These are phyloP conservation scores for Mythimna lalbum DNA, from an alignment of 2,888 invertebrate species.

Conservation along the genomic window DNA sequence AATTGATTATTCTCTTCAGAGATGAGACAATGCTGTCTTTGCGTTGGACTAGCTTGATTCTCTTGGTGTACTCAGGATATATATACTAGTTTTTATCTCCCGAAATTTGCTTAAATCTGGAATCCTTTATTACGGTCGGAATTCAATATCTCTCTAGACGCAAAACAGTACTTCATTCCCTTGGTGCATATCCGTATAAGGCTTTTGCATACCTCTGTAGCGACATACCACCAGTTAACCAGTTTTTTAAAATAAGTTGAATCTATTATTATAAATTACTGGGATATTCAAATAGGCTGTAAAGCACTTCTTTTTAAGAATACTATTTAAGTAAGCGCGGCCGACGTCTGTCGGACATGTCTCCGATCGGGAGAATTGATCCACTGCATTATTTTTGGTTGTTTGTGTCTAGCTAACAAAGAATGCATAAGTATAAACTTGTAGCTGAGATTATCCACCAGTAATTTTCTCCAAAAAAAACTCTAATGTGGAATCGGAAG, in stretches of 20 bases:
- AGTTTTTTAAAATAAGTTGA: not conserved
- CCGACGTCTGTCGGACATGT: too few species aligned
- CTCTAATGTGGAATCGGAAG: too few species aligned
- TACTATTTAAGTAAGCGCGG: too few species aligned
- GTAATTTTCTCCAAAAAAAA: too few species aligned
- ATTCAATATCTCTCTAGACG: not conserved
- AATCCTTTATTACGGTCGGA: not conserved
- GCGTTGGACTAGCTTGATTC: not conserved
- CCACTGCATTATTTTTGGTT: too few species aligned
- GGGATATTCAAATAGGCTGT: slow-evolving; percentile 8
- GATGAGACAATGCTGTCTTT: not conserved
- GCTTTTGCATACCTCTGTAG: not conserved
- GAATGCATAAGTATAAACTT: too few species aligned
- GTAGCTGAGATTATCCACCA: too few species aligned
- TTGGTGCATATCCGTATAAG: not conserved
- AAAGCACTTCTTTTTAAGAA: not conserved
- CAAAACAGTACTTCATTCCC: not conserved
- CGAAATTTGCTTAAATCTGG: not conserved
- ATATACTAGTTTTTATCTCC: not conserved
- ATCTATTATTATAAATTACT: not conserved
- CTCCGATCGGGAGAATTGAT: too few species aligned
- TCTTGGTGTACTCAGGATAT: not conserved
- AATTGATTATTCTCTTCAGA: not conserved
- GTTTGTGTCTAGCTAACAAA: too few species aligned
- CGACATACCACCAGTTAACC: too few species aligned